Percentiles rank a stretch among this genome's conserved stretches.
These are phyloP conservation scores for Macrostomum lignano DNA, from an alignment of 1,140 invertebrate species.

Conservation along the genomic window DNA sequence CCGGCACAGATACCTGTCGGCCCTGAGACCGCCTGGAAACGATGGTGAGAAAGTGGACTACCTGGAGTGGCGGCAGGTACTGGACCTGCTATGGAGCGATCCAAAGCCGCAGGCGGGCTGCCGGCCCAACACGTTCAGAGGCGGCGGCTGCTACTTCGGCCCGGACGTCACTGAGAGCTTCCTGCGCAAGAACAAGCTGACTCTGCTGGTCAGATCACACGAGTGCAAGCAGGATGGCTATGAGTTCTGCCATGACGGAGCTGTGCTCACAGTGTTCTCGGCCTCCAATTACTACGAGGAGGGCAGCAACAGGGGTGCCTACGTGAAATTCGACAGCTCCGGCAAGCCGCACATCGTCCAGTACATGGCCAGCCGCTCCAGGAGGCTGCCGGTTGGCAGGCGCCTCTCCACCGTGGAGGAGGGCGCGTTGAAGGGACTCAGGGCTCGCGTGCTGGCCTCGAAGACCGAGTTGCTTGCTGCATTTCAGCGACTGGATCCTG, in stretches of 20 bases:
- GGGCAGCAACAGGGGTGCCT: slow-evolving; percentile 55
- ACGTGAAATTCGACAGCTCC: slow-evolving; percentile 40
- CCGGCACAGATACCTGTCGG: slow-evolving; percentile 45
- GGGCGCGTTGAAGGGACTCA: too few relatives aligned
- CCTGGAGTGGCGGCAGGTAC: slow-evolving; percentile 16
- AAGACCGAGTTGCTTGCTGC: slow-evolving; percentile 37
- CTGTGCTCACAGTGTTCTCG: slow-evolving; percentile 52
- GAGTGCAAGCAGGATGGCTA: slow-evolving; percentile 6
- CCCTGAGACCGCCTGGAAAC: slow-evolving; percentile 39
- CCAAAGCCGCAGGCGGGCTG: slow-evolving; percentile 5
- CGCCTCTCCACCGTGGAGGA: too few relatives aligned
- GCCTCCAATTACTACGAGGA: slow-evolving; percentile 62
- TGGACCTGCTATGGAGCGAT: slow-evolving; percentile 9
- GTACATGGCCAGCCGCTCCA: slow-evolving; percentile 38
- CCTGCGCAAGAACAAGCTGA: slow-evolving; percentile 6
- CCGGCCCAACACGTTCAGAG: slow-evolving; percentile 2
- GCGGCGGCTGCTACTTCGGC: too few relatives aligned
- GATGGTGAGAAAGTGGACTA: slow-evolving; percentile 10
- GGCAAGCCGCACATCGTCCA: slow-evolving; percentile 49
- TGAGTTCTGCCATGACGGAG: slow-evolving; percentile 6
- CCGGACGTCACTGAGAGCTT: slow-evolving; percentile 7
- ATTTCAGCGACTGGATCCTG: slow-evolving; percentile 40
- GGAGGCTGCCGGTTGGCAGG: too few relatives aligned
- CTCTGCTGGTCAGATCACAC: slow-evolving; percentile 7
- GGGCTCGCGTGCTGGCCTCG: slow-evolving; percentile 40